Evolutionary conservation across 2,113 vertebrate species (phyloP).

Genomic region (Pelodiscus sinensis): DNA sequence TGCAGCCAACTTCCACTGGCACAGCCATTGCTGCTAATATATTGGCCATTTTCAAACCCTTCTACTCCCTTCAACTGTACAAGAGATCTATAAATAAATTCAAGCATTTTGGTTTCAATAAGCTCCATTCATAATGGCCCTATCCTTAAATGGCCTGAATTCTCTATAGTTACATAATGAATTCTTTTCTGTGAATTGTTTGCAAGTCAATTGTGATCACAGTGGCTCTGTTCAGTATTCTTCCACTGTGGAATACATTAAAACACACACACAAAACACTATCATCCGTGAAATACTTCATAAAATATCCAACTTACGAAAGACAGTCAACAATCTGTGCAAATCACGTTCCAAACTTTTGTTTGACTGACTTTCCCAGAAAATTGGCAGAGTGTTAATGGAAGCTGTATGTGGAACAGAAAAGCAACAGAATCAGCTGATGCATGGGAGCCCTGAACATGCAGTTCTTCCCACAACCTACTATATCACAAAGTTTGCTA

Average conservation of each 20-base stretch:
- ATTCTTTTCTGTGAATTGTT: slow-evolving; percentile 58
- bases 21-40: not conserved
- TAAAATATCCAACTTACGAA: slow-evolving; percentile 69
- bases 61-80: slow-evolving; percentile 36
- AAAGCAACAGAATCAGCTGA: slow-evolving; percentile 73
- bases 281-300: slow-evolving; percentile 62
- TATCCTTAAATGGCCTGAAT: slow-evolving; percentile 51
- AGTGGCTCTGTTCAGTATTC: slow-evolving; percentile 58
- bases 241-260: slow-evolving; percentile 65
- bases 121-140: slow-evolving; percentile 49
- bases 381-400: slow-evolving; percentile 73
- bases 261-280: slow-evolving; percentile 64
- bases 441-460: slow-evolving; percentile 55
- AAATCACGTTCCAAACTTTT: slow-evolving; percentile 76
- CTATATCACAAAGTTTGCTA: slow-evolving; percentile 62
- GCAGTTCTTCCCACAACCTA: slow-evolving; percentile 77
- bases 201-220: slow-evolving; percentile 60
- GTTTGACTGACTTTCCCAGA: slow-evolving; percentile 77
- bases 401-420: slow-evolving; percentile 72
- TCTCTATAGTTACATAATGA: slow-evolving; percentile 43
- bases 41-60: not conserved
- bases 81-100: slow-evolving; percentile 44
- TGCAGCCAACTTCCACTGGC: slow-evolving; percentile 10
- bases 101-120: slow-evolving; percentile 52
- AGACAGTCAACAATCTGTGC: slow-evolving; percentile 61